Evolutionary conservation across 1,140 invertebrate genomes (phyloP).

Genomic region (Radopholus similis): DNA sequence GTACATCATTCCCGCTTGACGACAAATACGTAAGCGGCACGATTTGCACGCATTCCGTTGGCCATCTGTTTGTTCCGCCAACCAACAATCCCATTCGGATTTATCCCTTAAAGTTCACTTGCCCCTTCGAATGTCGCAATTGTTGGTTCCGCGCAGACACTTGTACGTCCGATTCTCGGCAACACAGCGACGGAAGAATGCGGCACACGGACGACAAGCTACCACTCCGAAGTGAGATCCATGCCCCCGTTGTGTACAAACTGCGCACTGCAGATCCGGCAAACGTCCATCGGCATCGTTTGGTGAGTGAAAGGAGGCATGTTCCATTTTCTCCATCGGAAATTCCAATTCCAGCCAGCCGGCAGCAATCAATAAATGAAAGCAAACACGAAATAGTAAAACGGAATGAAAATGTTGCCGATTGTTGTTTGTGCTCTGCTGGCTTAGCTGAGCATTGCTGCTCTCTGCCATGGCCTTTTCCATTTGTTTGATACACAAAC

Average conservation of each 20-base stretch:
- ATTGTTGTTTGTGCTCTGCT: too few relatives aligned
- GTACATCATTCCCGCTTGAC: background rate
- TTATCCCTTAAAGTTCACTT: background rate
- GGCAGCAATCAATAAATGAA: too few relatives aligned
- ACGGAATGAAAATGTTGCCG: too few relatives aligned
- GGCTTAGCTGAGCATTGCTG: too few relatives aligned
- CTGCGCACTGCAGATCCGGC: slow-evolving; percentile 3
- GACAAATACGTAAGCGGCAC: background rate
- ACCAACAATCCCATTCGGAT: background rate
- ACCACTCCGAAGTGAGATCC: slow-evolving; percentile 2
- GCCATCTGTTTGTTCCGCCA: slow-evolving; percentile 2
- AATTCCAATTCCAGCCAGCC: too few relatives aligned
- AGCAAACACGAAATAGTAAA: too few relatives aligned
- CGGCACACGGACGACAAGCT: slow-evolving; percentile 6
- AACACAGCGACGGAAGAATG: slow-evolving; percentile 1
- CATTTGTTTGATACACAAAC: too few relatives aligned
- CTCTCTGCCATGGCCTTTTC: too few relatives aligned
- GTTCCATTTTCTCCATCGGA: too few relatives aligned
- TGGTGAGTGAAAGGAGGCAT: too few relatives aligned
- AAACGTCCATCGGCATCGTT: too few relatives aligned
- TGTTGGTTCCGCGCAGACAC: slow-evolving; percentile 3
- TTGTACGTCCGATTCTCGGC: background rate
- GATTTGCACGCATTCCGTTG: slow-evolving; percentile 2
- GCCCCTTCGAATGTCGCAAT: slow-evolving; percentile 4
- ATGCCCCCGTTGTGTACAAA: background rate